Evolutionary conservation across 2,113 vertebrate genomes (phyloP), one percentile per base, ranked within the genome.

Genomic region (Setophaga petechia): DNA sequence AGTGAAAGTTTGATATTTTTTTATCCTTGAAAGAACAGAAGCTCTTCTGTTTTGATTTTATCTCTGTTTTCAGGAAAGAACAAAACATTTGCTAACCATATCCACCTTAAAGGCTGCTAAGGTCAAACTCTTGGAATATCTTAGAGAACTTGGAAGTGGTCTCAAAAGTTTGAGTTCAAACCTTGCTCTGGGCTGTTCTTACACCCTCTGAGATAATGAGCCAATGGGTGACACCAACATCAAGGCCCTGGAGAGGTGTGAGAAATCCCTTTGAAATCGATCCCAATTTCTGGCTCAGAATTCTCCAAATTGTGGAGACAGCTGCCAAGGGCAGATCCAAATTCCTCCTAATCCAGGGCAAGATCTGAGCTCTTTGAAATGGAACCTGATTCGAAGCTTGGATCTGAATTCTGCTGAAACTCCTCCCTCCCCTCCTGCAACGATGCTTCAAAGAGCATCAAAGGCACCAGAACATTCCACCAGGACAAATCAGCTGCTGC

Each of bases 11-110:
- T 74, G 75, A n/a, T 35, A 14, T 74, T 82, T 66, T 85, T 83
- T 80, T 44, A 73, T 73, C 30, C 75, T 80, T 85, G 89, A 80
- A 91, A 91, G 81, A 94, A 87, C 49, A 91, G 69, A 87, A 85
- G 43, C 22, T 87, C 63, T 80, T 71, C n/a, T 87, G 39, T 25
- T 87, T 88, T 87, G 79, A 87, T 90, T 93, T 73, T 55, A 46
- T 68, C 44, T 87, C 72, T 80, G 55, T 63, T 91, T 82, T 73
- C 62, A 35, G 43, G 43, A 76, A 85, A 79, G 86, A 89, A 73
- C 37, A 85, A 90, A 87, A 76, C 43, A 25, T 63, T 77, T 85
- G 12, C 82, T 61, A 87, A 61, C 46, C 49, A 73, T 7, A 24
- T 24, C 81, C 68, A 83, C 75, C 87, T 93, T 58, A 35, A 69